Base-by-base conservation (phyloP, 2,888 invertebrate genomes). In the Erebia aethiops region DNA sequence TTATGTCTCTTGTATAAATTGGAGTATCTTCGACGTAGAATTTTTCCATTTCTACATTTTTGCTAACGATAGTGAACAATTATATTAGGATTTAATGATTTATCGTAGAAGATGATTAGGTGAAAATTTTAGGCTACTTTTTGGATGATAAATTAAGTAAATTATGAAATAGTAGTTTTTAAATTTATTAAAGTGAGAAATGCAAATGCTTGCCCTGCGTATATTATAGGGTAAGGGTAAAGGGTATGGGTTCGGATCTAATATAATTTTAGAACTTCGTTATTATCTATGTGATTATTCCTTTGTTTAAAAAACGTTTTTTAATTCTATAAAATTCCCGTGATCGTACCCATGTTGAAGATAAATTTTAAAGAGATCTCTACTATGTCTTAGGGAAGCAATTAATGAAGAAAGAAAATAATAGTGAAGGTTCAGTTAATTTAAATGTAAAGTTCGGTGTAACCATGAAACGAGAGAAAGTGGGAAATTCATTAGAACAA, bases 401-500 rank as follows among this genome's bases (percentile, higher is more conserved):
- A 43, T 56, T 67, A 70, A 70, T 46, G 66, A 62, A 66, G 56
- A 67, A 70, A 70, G 67, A 58, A 70, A 70, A 70, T 72, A 67
- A 70, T 70, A 52, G 67, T 58, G 26, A 43, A 26, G 65, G 41
- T 16, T 16, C 60, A 71, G 77, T 75, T 80, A 77, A 80, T 81
- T 81, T 80, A 79, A 79, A 82, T 80, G 81, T 80, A 79, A 80
- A 79, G 77, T 75, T 75, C 73, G 75, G 75, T 68, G 72, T 73
- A 73, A 68, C 76, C 74, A 71, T 75, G 74, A 74, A 67, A 71
- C 63, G 60, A 52, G 60, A 69, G 64, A 70, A 71, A 76, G 72
- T 71, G 71, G 71, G 71, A 76, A 73, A 72, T 71, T 75, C 75
- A 67, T 65, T 68, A 66, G 58, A 67, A 67, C 67, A 74, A 72